A percentile compares a stretch with the other conserved stretches of the same genome.
These are phyloP conservation scores for Cyclophora punctaria DNA, from an alignment of 2,888 invertebrate genomes.

Conservation along the genomic window DNA sequence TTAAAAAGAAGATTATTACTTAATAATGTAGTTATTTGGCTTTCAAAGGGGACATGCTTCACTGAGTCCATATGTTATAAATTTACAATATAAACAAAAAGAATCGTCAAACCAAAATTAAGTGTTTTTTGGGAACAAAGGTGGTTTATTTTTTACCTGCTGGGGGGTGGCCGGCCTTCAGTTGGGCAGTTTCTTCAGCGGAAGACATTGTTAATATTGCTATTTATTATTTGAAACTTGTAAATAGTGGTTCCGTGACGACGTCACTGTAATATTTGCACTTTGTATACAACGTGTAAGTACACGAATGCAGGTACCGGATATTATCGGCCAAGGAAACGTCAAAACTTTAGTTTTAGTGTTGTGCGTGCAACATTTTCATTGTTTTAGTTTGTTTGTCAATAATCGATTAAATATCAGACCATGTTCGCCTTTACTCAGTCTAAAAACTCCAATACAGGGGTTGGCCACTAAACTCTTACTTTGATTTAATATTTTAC, in stretches of 20 bases:
- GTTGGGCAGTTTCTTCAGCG: constrained; percentile 77
- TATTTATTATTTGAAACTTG: constrained; percentile 3
- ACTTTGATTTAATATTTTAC: no score
- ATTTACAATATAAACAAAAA: no score
- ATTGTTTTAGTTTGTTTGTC: neutral
- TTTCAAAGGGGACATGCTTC: no score
- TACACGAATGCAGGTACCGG: constrained; percentile 13
- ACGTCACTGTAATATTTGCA: constrained; percentile 21
- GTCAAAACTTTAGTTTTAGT: constrained; percentile 24
- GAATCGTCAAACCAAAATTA: constrained; percentile 1
- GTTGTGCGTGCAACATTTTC: constrained; percentile 3
- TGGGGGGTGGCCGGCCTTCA: constrained; percentile 92
- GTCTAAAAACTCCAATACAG: no score
- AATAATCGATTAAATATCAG: no score
- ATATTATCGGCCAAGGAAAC: constrained; percentile 4
- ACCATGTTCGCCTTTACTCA: no score
- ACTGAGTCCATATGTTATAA: no score
- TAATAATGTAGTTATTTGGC: no score
- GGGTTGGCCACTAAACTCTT: no score
- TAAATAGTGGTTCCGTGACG: constrained; percentile 18
- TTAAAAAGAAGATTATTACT: no score
- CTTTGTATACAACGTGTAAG: constrained; percentile 45
- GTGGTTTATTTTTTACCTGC: constrained; percentile 78
- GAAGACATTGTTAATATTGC: constrained; percentile 49
- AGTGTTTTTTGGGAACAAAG: constrained; percentile 31